A percentile compares a stretch with the other conserved stretches of the same genome.
Conservation (phyloP, 1,140 invertebrate genomes). For the Hestina assimilis region DNA sequence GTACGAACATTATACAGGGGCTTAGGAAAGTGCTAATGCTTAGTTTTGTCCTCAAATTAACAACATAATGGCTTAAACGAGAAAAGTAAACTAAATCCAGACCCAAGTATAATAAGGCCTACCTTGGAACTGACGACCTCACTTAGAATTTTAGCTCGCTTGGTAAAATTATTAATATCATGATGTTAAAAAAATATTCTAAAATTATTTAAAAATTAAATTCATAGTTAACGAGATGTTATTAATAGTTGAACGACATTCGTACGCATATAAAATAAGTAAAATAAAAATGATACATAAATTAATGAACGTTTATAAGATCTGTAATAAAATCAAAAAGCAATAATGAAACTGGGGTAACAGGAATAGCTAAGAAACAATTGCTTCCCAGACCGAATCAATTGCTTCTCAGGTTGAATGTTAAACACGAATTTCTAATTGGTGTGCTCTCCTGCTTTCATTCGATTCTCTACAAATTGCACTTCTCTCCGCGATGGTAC, state of each 20-base stretch:
- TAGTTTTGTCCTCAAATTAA: conserved; percentile 28
- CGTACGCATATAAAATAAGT: not conserved
- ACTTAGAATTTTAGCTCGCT: not conserved
- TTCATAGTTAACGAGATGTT: not conserved
- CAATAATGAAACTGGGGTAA: not conserved
- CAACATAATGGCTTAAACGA: conserved; percentile 26
- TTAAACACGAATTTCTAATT: conserved; percentile 42
- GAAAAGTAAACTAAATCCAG: conserved; percentile 26
- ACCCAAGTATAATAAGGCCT: conserved; percentile 21
- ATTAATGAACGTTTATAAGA: not conserved
- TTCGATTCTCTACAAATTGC: conserved; percentile 49
- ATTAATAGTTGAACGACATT: not conserved
- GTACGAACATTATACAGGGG: not conserved
- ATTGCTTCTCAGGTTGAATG: conserved; percentile 18
- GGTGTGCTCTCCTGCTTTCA: conserved; percentile 40
- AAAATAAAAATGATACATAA: too few relatives aligned
- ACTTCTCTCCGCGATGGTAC: conserved; percentile 31
- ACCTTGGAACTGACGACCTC: not conserved
- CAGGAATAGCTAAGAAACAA: conserved; percentile 9
- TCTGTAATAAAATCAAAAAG: not conserved
- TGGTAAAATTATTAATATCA: not conserved
- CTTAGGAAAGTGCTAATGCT: conserved; percentile 23
- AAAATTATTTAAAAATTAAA: not conserved
- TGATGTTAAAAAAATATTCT: not conserved
- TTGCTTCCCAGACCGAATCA: conserved; percentile 10